Percentiles rank a stretch among this genome's conserved stretches.
Evolutionary conservation across 2,797 vertebrate genomes (phyloP).

Genomic region (Molossus alvarezi): DNA sequence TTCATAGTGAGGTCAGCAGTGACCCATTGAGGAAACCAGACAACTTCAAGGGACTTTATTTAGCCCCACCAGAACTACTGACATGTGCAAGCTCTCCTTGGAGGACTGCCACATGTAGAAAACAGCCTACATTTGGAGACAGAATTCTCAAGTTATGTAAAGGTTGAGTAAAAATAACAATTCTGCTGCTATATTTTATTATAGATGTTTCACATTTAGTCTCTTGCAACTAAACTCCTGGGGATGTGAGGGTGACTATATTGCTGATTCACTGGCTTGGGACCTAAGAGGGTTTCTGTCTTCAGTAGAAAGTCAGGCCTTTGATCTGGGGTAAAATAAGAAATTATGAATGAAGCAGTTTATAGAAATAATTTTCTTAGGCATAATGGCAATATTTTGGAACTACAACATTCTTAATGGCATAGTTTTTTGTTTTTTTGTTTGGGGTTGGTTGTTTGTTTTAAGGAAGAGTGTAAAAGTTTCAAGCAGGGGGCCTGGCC

Average conservation of each 20-base stretch:
- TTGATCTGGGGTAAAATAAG: neutral
- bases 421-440: neutral
- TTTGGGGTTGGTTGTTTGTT: neutral
- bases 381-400: neutral
- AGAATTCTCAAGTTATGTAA: slow-evolving; percentile 63
- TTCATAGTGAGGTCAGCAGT: neutral
- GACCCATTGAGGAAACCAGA: neutral
- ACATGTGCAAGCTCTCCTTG: neutral
- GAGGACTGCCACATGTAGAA: neutral
- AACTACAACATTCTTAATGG: neutral
- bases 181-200: slow-evolving; percentile 40
- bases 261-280: neutral
- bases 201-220: slow-evolving; percentile 42
- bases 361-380: slow-evolving; percentile 44
- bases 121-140: slow-evolving; percentile 34
- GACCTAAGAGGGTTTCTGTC: slow-evolving; percentile 11
- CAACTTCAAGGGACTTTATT: neutral
- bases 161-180: slow-evolving; percentile 64
- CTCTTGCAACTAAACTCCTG: neutral
- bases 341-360: neutral
- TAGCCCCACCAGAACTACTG: neutral
- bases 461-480: neutral
- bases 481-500: neutral
- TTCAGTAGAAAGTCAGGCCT: neutral
- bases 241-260: neutral